These are phyloP conservation scores for Silurus glanis DNA, from an alignment of 2,113 vertebrate species.

Conservation along the genomic window DNA sequence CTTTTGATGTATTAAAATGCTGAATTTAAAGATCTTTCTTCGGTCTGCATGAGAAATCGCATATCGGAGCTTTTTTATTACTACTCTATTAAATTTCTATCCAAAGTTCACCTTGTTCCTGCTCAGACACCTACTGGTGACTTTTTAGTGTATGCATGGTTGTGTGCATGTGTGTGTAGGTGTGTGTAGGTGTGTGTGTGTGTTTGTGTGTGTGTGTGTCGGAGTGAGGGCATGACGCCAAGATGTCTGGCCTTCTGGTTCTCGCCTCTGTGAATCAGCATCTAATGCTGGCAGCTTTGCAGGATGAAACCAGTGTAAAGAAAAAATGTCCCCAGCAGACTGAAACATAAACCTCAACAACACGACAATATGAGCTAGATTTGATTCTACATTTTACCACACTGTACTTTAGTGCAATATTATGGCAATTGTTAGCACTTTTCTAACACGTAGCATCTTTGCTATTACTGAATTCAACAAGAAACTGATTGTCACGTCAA, in stretches of 20 bases:
- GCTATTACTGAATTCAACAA: background rate
- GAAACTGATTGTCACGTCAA: background rate
- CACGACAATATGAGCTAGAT: too few species aligned
- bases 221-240: background rate
- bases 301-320: background rate
- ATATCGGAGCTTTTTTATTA: slow-evolving; percentile 10
- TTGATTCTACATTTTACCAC: background rate
- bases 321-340: background rate
- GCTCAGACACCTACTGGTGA: background rate
- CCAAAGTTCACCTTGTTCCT: slow-evolving; percentile 1
- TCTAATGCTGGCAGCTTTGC: background rate
- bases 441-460: background rate
- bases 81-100: slow-evolving; percentile 5
- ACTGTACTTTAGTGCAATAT: background rate
- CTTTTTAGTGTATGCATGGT: background rate
- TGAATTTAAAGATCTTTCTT: too few species aligned
- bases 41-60: background rate
- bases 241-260: background rate
- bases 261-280: background rate
- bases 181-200: background rate
- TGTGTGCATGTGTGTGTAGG: background rate
- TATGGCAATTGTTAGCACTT: background rate
- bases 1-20: too few species aligned
- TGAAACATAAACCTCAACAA: background rate
- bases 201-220: background rate